Conservation (phyloP, 2,113 vertebrate genomes). For the Sander vitreus region DNA sequence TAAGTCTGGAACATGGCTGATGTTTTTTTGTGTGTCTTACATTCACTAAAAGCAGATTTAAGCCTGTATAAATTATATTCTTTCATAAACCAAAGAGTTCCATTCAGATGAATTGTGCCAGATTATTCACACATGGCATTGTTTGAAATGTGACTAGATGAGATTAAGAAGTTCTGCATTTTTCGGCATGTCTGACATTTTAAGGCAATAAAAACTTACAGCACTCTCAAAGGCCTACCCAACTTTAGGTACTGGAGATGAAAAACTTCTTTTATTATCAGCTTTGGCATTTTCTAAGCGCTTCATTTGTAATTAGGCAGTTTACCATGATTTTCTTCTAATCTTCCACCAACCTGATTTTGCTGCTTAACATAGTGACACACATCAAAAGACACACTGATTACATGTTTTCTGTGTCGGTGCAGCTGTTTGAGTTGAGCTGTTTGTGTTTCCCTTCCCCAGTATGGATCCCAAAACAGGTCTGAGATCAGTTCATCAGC, state of each 20-base stretch:
- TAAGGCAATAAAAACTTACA: constrained; percentile 12
- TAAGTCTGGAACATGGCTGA: not conserved
- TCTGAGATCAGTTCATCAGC: not conserved
- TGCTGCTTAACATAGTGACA: not conserved
- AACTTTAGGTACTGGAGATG: not conserved
- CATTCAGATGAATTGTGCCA: not conserved
- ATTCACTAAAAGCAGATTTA: not conserved
- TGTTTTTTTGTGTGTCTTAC: not conserved
- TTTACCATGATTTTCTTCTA: not conserved
- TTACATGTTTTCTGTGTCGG: too few species aligned
- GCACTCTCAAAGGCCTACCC: not conserved
- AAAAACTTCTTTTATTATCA: constrained; percentile 14
- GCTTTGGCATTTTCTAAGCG: constrained; percentile 25
- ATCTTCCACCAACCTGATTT: not conserved
- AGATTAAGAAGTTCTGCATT: not conserved
- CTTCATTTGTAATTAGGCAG: constrained; percentile 20
- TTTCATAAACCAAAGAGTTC: not conserved
- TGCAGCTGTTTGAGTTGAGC: not conserved
- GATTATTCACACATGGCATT: not conserved
- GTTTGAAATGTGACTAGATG: not conserved
- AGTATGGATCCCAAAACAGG: not conserved
- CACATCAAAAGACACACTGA: not conserved
- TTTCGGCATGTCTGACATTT: constrained; percentile 21
- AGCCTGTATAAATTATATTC: not conserved
- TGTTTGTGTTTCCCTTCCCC: not conserved